Base-by-base conservation (phyloP, 2,888 invertebrate species). In the Lepidocyrtoides sp. region DNA sequence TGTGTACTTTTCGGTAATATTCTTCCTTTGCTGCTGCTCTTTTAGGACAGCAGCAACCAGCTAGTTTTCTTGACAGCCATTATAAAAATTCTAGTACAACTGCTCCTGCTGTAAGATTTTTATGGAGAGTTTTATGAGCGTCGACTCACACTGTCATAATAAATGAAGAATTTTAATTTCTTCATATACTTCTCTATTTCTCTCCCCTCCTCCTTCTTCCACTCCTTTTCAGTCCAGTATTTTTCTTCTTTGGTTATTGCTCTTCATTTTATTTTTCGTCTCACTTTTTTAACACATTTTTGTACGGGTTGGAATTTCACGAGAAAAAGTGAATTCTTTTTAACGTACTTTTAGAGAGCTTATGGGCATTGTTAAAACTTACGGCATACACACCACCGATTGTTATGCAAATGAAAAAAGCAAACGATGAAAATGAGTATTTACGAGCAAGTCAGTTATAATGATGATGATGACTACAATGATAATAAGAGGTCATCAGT, bases 111-210 rank as follows among this genome's bases (percentile, higher is more conserved):
- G 81, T 81, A 81, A 20, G 36, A 85, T 90, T 89, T 89, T 91
- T 91, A 91, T 91, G 91, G 75, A 88, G 87, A 88, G 88, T 91
- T 91, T 91, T 91, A 88, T 75, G 88, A 88, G 88, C 69, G 75
- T 91, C 54, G 66, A 82, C 88, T 91, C 91, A 88, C 91, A 91
- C 91, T 87, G 88, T 91, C 91, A 91, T 91, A 88, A 91, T 91
- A 91, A 91, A 91, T 91, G 91, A 91, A 60, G 91, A 91, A 91
- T 88, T 91, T 91, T 91, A 91, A 91, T 91, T 88, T 91, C 91
- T 91, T 87, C 82, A 83, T 57, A 84, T 66, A 36, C 54, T 83
- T 83, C 57, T 54, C 51, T 54, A 41, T 41, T 44, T 75, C 23
- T 69, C 41, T 72, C 69, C 12, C 20, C 36, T 63, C 72, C 63